Conservation (phyloP, 2,113 vertebrate genomes). For the Archocentrus centrarchus region DNA sequence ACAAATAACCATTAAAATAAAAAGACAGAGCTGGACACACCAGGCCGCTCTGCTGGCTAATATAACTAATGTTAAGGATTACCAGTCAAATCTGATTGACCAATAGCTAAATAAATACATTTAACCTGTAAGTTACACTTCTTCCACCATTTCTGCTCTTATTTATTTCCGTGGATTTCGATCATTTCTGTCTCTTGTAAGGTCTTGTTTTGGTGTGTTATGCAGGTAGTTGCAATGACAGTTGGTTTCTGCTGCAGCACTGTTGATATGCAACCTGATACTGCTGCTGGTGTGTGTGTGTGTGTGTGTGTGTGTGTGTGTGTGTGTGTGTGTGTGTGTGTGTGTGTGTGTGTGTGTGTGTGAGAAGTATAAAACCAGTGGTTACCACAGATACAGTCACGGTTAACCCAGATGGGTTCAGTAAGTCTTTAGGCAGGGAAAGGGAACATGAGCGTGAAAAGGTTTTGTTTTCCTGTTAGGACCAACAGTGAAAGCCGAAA, state of each 20-base stretch:
- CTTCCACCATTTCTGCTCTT: background rate
- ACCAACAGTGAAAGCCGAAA: background rate
- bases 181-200: background rate
- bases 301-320: background rate
- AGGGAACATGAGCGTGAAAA: background rate
- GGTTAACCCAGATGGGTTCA: background rate
- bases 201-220: background rate
- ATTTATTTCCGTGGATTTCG: background rate
- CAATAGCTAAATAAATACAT: rapidly evolving
- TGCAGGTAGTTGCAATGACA: background rate
- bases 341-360: background rate
- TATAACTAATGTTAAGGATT: background rate
- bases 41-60: background rate
- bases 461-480: background rate
- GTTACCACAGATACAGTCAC: slow-evolving; percentile 30
- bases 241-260: background rate
- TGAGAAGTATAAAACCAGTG: background rate
- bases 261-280: slow-evolving; percentile 54
- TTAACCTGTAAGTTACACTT: background rate
- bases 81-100: background rate
- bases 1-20: background rate
- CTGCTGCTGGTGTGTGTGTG: background rate
- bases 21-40: background rate
- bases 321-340: slow-evolving; percentile 11
- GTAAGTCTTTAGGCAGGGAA: background rate